phyloP scores from a whole-genome alignment of 2,113 vertebrate species.

The Esox niger region DNA sequence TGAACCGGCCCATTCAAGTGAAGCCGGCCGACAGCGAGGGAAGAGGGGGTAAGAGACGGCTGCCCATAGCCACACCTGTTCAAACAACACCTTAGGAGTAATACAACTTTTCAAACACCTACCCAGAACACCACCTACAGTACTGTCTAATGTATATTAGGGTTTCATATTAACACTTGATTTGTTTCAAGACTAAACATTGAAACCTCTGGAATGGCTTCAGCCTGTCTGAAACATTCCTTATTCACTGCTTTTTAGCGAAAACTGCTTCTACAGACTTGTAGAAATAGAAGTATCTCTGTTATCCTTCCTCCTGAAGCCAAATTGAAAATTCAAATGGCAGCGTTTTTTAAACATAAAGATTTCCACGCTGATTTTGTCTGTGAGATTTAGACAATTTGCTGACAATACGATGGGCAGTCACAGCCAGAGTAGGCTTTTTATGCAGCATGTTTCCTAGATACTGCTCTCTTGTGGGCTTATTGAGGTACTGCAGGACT shows the following conservation, averaged over 20 bases:
- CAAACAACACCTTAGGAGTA: slow-evolving; percentile 22
- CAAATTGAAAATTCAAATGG: neutral
- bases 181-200: neutral
- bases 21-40: slow-evolving; percentile 83
- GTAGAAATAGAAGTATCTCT: neutral
- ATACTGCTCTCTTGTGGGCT: slow-evolving; percentile 59
- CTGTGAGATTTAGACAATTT: slow-evolving; percentile 53
- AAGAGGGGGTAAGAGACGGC: slow-evolving; percentile 76
- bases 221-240: neutral
- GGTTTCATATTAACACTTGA: neutral
- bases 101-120: neutral
- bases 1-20: slow-evolving; percentile 83
- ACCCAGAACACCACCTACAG: neutral
- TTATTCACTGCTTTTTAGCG: neutral
- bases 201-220: neutral
- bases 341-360: neutral
- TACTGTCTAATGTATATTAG: neutral
- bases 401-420: slow-evolving; percentile 58
- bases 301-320: neutral
- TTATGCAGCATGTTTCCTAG: slow-evolving; percentile 20
- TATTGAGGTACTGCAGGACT: slow-evolving; percentile 30
- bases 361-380: neutral
- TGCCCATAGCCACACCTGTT: slow-evolving; percentile 45
- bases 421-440: slow-evolving; percentile 60
- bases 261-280: neutral